Base-by-base conservation (phyloP, 2,113 vertebrate genomes). In the Dasyornis broadbenti region DNA sequence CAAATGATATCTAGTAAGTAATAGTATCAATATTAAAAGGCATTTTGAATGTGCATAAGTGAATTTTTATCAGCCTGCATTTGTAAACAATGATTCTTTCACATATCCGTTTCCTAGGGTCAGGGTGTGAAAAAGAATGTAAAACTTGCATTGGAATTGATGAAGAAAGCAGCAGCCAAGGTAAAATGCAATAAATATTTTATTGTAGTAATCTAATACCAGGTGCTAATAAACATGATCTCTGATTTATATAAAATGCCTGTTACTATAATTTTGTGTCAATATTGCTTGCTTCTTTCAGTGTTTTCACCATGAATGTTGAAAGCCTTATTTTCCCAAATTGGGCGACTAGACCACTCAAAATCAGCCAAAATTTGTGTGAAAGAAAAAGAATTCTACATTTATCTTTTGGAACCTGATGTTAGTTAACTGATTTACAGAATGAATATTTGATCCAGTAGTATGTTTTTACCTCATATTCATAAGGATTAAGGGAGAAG, bases 151-250 rank as follows among this genome's bases (percentile, higher is more conserved):
- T 96, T 99, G 82, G 97, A 97, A 93, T 96, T 99, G 78, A 98
- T 99, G 98, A 97, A 98, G 96, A 99, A 99, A 97, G 99, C 99
- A 33, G 99, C 99, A 65, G 98, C 98, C 59, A 99, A 99, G 98
- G 98, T 98, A 97, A 98, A 77, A 66, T 69, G 21, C 33, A 65
- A 39, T 56, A 52, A 76, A 59, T 68, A 68, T 30, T 76, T 89
- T 68, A 30, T 53, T 59, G 13, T 39, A 78, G 10, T 56, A 69
- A 24, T 77, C 44, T 15, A 63, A 2, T 78, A 35, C 11, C 14
- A 30, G 17, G 4, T 86, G 33, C 31, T 76, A 86, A 47, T 81
- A 56, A 42, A 61, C 71, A 75, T 31, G 7, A 75, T 52, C 22
- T 61, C n/a, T 76, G 11, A 47, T 65, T 89, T 70, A 49, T 44